Percentiles rank a stretch among this genome's conserved stretches.
Evolutionary conservation across 2,888 invertebrate species (phyloP).

Genomic region (Synanthedon myopaeformis): DNA sequence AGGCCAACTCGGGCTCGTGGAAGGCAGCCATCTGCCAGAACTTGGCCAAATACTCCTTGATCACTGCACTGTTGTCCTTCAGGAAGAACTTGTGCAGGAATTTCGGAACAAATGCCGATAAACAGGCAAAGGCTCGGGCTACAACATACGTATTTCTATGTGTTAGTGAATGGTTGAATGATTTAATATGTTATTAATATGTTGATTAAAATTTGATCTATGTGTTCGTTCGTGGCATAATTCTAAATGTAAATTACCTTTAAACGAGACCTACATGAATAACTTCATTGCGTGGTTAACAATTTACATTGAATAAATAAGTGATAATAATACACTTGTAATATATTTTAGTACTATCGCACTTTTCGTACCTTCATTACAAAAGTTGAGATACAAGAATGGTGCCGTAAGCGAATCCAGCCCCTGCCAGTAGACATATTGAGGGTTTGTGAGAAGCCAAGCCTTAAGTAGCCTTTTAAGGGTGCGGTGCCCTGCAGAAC

Average conservation of each 20-base stretch:
- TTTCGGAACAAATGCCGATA: conserved; percentile 95
- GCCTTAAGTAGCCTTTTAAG: conserved; percentile 95
- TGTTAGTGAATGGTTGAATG: no score
- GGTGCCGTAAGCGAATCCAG: conserved; percentile 98
- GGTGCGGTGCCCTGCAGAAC: conserved; percentile 91
- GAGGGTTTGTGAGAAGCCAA: conserved; percentile 93
- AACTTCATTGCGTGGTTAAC: no score
- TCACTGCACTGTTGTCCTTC: conserved; percentile 95
- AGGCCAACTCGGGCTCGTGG: conserved; percentile 92
- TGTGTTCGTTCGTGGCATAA: no score
- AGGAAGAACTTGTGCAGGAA: conserved; percentile 97
- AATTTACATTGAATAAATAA: no score
- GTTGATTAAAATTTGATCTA: no score
- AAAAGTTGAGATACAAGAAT: conserved; percentile 96
- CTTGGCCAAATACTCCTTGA: conserved; percentile 97
- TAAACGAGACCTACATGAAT: no score
- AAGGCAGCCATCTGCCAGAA: conserved; percentile 97
- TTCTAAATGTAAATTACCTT: no score
- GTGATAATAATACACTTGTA: background rate
- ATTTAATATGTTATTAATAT: no score
- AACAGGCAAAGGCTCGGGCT: conserved; percentile 95
- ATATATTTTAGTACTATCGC: background rate
- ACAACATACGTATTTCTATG: conserved; percentile 6
- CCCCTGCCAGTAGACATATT: conserved; percentile 99
- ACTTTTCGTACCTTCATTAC: conserved; percentile 83